These are phyloP conservation scores for Eulacestoma nigropectus DNA, from an alignment of 2,113 vertebrate genomes.

Conservation along the genomic window DNA sequence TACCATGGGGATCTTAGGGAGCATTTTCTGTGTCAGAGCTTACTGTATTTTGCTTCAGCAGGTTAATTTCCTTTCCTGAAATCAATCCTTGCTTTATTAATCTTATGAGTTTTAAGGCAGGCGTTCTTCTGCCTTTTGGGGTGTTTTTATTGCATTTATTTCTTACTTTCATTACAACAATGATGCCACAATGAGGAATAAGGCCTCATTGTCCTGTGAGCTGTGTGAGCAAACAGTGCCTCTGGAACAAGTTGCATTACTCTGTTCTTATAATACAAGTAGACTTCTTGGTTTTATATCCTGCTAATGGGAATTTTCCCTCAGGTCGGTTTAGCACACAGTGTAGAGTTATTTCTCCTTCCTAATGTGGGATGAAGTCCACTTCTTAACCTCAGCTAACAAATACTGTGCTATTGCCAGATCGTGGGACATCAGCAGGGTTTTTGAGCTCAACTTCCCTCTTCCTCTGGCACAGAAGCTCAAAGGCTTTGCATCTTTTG, in stretches of 20 bases:
- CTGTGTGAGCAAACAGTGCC: neutral
- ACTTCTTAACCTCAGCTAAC: neutral
- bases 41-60: neutral
- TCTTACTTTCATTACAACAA: neutral
- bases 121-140: neutral
- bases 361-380: neutral
- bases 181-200: neutral
- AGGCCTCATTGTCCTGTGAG: neutral
- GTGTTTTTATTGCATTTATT: constrained; percentile 14
- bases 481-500: neutral
- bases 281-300: constrained; percentile 10
- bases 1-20: neutral
- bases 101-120: constrained; percentile 7
- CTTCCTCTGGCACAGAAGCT: neutral
- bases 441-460: neutral
- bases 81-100: constrained; percentile 43
- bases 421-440: neutral
- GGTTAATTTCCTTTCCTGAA: constrained; percentile 28
- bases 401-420: neutral
- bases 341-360: neutral
- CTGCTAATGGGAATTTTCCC: constrained; percentile 38
- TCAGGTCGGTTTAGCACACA: neutral
- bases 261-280: neutral
- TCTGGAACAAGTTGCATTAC: neutral
- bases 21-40: neutral